A percentile compares a stretch with the other conserved stretches of the same genome.
phyloP scores from a whole-genome alignment of 2,797 vertebrate genomes.

The Catamblyrhynchus diadema region DNA sequence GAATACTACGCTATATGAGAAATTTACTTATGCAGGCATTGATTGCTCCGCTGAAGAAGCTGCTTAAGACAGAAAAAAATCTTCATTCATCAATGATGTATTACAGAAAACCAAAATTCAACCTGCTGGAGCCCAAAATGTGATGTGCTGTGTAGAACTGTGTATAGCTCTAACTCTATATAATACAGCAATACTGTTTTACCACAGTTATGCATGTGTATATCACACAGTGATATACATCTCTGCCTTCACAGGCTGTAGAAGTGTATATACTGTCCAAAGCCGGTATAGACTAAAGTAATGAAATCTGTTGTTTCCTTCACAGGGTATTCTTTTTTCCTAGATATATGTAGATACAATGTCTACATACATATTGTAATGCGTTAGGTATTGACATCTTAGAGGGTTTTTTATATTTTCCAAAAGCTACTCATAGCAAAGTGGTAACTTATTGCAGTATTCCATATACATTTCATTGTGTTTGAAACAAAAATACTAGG shows the following conservation, averaged over 20 bases:
- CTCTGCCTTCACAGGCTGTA: slow-evolving; percentile 6
- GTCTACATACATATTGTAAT: slow-evolving; percentile 13
- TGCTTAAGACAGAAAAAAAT: slow-evolving; percentile 63
- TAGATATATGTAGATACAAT: slow-evolving; percentile 22
- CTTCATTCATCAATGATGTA: background rate
- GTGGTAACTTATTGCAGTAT: background rate
- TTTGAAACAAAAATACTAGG: background rate
- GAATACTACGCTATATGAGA: slow-evolving; percentile 88
- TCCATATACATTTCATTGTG: background rate
- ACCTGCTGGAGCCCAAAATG: slow-evolving; percentile 32
- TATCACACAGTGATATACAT: background rate
- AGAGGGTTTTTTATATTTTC: slow-evolving; percentile 14
- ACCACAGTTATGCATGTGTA: background rate
- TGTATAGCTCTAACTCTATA: slow-evolving; percentile 30
- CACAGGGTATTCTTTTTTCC: slow-evolving; percentile 38
- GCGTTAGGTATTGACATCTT: slow-evolving; percentile 11
- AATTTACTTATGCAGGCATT: slow-evolving; percentile 88
- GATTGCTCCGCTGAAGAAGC: slow-evolving; percentile 89
- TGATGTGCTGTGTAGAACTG: slow-evolving; percentile 21
- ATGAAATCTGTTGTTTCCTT: slow-evolving; percentile 39
- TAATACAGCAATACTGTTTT: slow-evolving; percentile 9
- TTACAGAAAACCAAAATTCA: background rate
- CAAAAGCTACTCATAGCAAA: slow-evolving; percentile 1
- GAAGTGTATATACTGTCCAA: slow-evolving; percentile 60
- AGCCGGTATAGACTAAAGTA: slow-evolving; percentile 9